Base-by-base conservation (phyloP, 2,113 vertebrate species). In the Nibea coibor region DNA sequence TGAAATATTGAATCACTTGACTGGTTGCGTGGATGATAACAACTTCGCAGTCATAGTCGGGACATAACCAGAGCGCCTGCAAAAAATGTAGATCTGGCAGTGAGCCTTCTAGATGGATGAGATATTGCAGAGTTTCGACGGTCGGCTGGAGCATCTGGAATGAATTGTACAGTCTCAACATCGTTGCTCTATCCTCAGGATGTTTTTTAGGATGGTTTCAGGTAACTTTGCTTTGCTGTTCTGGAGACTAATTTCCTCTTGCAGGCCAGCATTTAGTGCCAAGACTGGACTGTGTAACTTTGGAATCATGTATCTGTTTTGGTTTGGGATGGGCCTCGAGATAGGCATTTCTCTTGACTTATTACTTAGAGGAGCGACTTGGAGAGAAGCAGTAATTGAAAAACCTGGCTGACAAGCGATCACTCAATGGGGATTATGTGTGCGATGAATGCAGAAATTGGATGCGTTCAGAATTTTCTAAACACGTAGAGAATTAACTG, bases 141-240 rank as follows among this genome's bases (percentile, higher is more conserved):
- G 68, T 83, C 35, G 26, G 73, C 75, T 67, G 43, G 47, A 85
- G 84, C 93, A 94, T 94, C 93, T 94, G 93, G 93, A 93, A 90
- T 80, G 74, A 85, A 89, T 94, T 90, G 84, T 78, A 84, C 80
- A 59, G 68, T 83, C 83, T 87, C 63, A 74, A 56, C 58, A 58
- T 50, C 90, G 72, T 88, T 89, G 73, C 82, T 88, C 70, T 82
- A 70, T 84, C 67, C 73, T 83, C 31, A 72, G 90, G 89, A 92
- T 83, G 83, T 85, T 82, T 78, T 81, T 81, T 64, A 43, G 78
- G 70, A 84, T 63, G 78, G 91, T 91, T 91, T 93, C 88, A 90
- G 88, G 92, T 94, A 88, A 91, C 91, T 62, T 75, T 62, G 24
- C 82, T 83, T 59, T 67, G 82, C 72, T 88, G 20, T 78, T 83